A percentile compares a stretch with the other conserved stretches of the same genome.
Evolutionary conservation across 2,113 vertebrate species (phyloP).

Genomic region (Peromyscus maniculatus): DNA sequence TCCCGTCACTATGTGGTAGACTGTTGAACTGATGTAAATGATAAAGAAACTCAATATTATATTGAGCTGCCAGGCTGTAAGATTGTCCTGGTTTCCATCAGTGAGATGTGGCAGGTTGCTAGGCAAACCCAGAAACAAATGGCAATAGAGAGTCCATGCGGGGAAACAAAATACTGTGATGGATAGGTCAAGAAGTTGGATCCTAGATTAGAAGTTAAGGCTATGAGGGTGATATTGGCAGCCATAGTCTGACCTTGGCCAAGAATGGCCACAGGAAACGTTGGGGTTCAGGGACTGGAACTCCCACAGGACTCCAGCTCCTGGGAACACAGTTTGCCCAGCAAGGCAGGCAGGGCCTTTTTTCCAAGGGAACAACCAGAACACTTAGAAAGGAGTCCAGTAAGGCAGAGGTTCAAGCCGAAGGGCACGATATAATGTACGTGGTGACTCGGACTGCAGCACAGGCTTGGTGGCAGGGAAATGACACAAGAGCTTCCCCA

Average conservation of each 20-base stretch:
- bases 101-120: constrained; percentile 23
- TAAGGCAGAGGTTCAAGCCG: not conserved
- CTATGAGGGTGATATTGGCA: not conserved
- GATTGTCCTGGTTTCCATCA: not conserved
- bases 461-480: not conserved
- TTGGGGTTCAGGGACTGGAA: too few relatives aligned
- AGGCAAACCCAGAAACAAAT: not conserved
- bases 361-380: not conserved
- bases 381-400: constrained; percentile 9
- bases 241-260: not conserved
- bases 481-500: not conserved
- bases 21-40: not conserved
- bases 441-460: not conserved
- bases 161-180: not conserved
- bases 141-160: not conserved
- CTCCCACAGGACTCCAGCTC: too few relatives aligned
- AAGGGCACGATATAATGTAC: not conserved
- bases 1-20: not conserved
- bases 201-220: not conserved
- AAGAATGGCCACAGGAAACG: not conserved
- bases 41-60: not conserved
- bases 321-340: not conserved
- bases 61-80: not conserved
- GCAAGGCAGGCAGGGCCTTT: not conserved
- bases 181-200: not conserved